Conservation (phyloP, 2,113 vertebrate genomes). For the Xenopus tropicalis region UCB_Xtro_10.0 CM004450.2:34350001-34350500, state of each 20-base stretch:
- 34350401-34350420: constrained; percentile 65
- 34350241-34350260: constrained; percentile 72
- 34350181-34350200: constrained; percentile 81
- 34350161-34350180: constrained; percentile 98
- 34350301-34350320: constrained; percentile 81
- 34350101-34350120: constrained; percentile 95
- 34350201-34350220: constrained; percentile 87
- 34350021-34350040: constrained; percentile 85
- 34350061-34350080: constrained; percentile 87
- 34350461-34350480: constrained; percentile 83
- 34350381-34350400: constrained; percentile 78
- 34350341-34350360: constrained; percentile 92
- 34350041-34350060: constrained; percentile 91
- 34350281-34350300: constrained; percentile 85
- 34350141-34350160: constrained; percentile 83
- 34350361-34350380: constrained; percentile 88
- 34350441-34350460: constrained; percentile 89
- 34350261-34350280: constrained; percentile 85
- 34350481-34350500: constrained; percentile 89
- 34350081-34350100: constrained; percentile 88
- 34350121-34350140: constrained; percentile 83
- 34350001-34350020: constrained; percentile 65
- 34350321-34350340: constrained; percentile 87
- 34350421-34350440: constrained; percentile 75
- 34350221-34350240: constrained; percentile 90